Percentiles rank a stretch among this genome's conserved stretches.
These are phyloP conservation scores for Lagenorhynchus albirostris DNA, from an alignment of 2,113 vertebrate genomes.

Conservation along the genomic window DNA sequence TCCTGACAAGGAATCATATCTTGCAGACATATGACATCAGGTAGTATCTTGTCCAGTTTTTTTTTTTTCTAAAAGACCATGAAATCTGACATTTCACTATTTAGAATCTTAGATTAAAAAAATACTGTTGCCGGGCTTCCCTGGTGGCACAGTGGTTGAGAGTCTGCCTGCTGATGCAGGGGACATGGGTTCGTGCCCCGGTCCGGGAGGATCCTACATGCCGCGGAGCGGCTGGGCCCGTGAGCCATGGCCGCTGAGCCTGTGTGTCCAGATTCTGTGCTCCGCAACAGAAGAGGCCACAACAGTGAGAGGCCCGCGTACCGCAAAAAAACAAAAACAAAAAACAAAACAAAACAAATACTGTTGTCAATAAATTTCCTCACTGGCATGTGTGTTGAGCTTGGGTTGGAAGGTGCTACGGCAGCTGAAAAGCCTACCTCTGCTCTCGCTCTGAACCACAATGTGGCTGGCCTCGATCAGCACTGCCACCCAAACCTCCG, in stretches of 20 bases:
- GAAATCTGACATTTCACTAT: not conserved
- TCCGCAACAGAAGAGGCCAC: too few species aligned
- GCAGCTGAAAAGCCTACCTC: not conserved
- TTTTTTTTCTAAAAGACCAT: not conserved
- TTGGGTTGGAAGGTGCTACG: not conserved
- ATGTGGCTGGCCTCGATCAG: too few species aligned
- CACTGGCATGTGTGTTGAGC: not conserved
- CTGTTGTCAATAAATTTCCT: not conserved
- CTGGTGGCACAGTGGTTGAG: too few species aligned
- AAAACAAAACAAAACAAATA: not conserved
- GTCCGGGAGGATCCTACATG: too few species aligned
- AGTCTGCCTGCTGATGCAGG: too few species aligned
- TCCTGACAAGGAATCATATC: not conserved
- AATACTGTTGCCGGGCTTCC: not conserved
- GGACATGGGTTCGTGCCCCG: too few species aligned
- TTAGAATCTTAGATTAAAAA: not conserved
- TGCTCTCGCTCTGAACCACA: not conserved
- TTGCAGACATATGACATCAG: not conserved
- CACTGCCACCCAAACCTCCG: not conserved
- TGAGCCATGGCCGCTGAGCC: too few species aligned
- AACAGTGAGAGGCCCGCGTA: too few species aligned
- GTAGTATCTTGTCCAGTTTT: not conserved
- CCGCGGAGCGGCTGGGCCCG: too few species aligned
- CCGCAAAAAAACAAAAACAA: too few species aligned
- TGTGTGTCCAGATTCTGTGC: too few species aligned